Evolutionary conservation across 2,797 vertebrate species (phyloP), one percentile per base, ranked within the genome.

Genomic region (Spatula clypeata): DNA sequence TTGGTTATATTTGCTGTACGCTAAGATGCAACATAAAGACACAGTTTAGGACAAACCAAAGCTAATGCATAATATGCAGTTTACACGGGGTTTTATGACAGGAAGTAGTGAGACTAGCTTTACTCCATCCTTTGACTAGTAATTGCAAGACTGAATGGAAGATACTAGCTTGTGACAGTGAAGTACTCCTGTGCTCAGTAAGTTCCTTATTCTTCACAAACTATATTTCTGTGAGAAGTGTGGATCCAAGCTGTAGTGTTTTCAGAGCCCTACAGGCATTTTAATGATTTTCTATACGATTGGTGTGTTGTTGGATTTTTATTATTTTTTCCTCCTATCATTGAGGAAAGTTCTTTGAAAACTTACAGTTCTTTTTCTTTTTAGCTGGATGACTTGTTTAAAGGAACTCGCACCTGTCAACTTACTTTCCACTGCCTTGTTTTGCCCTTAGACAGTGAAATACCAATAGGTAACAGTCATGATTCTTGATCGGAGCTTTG

Each of bases 401-500:
- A 13, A 20, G 29, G 13, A 36, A 27, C 40, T 67, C 26, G 34
- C 27, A 67, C 91, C 32, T n/a, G 29, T 79, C 62, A 38, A 38
- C 51, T 84, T 55, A 4, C 38, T 47, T 76, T 88, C 76, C 64
- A 29, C 19, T 57, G 71, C 32, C 81, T 72, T 44, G 6, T 67
- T 93, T 84, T 90, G 76, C 61, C 70, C 32, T 81, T 32, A 66
- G 61, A 87, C 54, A 88, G 62, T 21, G 58, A 91, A 94, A 83
- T 27, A 44, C 54, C 6, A 2, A 1, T 47, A 84, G 66, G 82
- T 80, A 40, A 79, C 0, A 0, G 71, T 76, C 76, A 7, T 57
- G 70, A 84, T 60, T 90, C 60, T 49, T 53, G 36, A 64, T 66
- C 34, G 72, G 66, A 70, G 38, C 57, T 88, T 73, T 79, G 51